Conservation (phyloP, 1,140 invertebrate species). For the Leptonema lineaticorne region DNA sequence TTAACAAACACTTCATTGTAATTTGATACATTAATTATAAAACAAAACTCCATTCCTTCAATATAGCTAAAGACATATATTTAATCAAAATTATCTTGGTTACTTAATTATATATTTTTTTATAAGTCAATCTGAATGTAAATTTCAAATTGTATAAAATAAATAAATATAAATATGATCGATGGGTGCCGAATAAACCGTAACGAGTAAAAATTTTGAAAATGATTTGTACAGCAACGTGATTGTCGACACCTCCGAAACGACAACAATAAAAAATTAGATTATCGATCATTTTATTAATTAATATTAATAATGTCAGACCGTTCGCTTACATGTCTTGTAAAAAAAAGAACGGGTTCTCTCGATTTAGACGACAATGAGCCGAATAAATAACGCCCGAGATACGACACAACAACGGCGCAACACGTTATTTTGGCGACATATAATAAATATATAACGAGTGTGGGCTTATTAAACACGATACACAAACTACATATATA, state of each 20-base stretch:
- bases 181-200: no score
- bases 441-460: conserved; percentile 15
- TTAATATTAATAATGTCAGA: conserved; percentile 7
- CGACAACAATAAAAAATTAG: neutral
- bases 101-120: no score
- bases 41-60: no score
- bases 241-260: neutral
- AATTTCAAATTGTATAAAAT: no score
- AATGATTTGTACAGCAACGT: neutral
- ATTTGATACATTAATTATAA: no score
- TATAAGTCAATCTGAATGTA: no score
- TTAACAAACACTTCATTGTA: no score
- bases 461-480: conserved; percentile 1
- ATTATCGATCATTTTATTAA: conserved; percentile 17
- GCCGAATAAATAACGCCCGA: conserved; percentile 1
- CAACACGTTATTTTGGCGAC: conserved; percentile 1
- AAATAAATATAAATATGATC: no score
- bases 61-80: no score
- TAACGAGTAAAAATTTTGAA: no score
- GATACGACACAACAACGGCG: neutral
- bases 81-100: no score
- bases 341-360: neutral
- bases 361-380: conserved; percentile 9
- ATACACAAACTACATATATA: neutral
- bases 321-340: neutral